phyloP scores from a whole-genome alignment of 2,888 invertebrate species.

The Drosophila meridiana region DNA sequence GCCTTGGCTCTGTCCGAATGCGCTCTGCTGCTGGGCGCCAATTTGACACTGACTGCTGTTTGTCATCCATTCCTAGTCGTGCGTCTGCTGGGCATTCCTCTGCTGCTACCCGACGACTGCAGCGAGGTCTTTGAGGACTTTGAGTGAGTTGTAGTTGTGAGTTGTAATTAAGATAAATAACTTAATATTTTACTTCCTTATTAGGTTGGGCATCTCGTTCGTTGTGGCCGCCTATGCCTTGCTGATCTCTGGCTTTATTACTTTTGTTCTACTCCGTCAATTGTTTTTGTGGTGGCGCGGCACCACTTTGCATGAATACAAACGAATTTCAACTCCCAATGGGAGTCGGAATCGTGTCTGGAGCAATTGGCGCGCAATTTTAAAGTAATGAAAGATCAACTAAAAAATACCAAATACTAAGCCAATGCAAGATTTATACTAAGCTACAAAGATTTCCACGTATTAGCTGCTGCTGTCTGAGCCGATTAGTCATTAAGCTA shows the following conservation, averaged over 20 bases:
- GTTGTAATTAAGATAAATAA: background rate
- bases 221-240: conserved; percentile 86
- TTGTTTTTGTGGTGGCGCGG: conserved; percentile 85
- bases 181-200: conserved; percentile 59
- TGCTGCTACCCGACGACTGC: conserved; percentile 93
- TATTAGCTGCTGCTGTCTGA: conserved; percentile 20
- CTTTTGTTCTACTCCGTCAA: conserved; percentile 86
- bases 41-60: conserved; percentile 93
- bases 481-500: conserved; percentile 20
- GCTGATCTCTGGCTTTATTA: conserved; percentile 85
- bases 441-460: conserved; percentile 8
- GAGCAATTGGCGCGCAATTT: conserved; percentile 78
- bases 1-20: conserved; percentile 89
- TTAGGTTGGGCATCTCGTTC: conserved; percentile 86
- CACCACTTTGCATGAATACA: conserved; percentile 86
- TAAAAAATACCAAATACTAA: conserved; percentile 13
- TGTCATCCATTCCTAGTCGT: conserved; percentile 89
- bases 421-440: conserved; percentile 11
- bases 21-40: conserved; percentile 90
- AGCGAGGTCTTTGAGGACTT: conserved; percentile 92
- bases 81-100: conserved; percentile 81
- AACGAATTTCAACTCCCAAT: conserved; percentile 55
- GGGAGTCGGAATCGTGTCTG: conserved; percentile 73
- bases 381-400: conserved; percentile 47
- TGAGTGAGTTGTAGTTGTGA: conserved; percentile 86